These are phyloP conservation scores for Desmophyllum pertusum DNA, from an alignment of 92 coral and sea anemone genomes.

Conservation along the genomic window DNA sequence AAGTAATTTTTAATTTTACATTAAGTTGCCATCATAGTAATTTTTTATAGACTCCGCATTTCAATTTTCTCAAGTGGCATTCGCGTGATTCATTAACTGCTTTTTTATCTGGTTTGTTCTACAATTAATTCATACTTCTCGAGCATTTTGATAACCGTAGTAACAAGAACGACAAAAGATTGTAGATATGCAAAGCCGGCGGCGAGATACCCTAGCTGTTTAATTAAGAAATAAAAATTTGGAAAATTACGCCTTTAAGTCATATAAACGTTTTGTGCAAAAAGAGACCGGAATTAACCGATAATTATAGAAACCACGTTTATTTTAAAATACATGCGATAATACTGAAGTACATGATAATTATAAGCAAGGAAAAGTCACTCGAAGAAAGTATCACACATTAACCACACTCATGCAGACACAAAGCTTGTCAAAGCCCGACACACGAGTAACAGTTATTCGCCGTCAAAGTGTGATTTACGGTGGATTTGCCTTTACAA, in stretches of 20 bases:
- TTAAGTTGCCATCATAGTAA: not conserved
- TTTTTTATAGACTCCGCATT: not conserved
- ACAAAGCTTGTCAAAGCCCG: not conserved
- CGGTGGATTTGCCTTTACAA: not conserved
- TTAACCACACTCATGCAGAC: not conserved
- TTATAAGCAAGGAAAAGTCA: not conserved
- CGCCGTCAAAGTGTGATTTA: slow-evolving; percentile 16
- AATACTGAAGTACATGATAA: too few relatives aligned
- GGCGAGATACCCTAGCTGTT: not conserved
- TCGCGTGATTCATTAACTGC: slow-evolving; percentile 17
- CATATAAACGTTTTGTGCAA: not conserved
- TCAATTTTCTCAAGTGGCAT: not conserved
- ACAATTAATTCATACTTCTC: not conserved
- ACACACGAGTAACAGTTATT: not conserved
- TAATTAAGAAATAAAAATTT: not conserved
- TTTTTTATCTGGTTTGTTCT: not conserved
- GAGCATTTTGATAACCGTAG: slow-evolving; percentile 9
- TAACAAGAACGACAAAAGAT: not conserved
- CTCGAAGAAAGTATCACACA: not conserved
- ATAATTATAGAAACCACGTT: not conserved
- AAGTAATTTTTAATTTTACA: not conserved
- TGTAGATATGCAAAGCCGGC: not conserved
- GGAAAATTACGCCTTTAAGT: not conserved
- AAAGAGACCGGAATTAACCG: not conserved
- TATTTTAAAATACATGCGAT: not conserved